Evolutionary conservation across 2,888 invertebrate species (phyloP).

Genomic region (Timema cristinae): DNA sequence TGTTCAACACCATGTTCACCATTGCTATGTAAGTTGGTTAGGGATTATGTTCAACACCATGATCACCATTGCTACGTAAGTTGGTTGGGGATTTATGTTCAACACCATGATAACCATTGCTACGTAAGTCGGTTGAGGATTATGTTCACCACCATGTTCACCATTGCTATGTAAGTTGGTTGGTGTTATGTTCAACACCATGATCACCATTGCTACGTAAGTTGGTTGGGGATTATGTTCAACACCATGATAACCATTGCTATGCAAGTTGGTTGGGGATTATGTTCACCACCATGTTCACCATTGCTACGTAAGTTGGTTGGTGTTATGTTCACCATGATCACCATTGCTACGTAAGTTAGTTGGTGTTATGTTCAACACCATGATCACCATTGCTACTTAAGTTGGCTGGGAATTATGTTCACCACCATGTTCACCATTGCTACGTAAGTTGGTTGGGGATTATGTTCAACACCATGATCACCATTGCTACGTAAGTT

Average conservation of each 20-base stretch:
- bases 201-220: constrained; percentile 71
- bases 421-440: constrained; percentile 79
- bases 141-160: constrained; percentile 75
- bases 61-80: constrained; percentile 69
- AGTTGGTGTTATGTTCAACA: constrained; percentile 71
- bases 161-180: constrained; percentile 67
- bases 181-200: constrained; percentile 74
- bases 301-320: constrained; percentile 67
- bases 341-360: constrained; percentile 66
- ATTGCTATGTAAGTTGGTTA: constrained; percentile 62
- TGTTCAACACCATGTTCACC: constrained; percentile 78
- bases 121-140: constrained; percentile 49
- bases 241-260: constrained; percentile 78
- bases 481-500: constrained; percentile 66
- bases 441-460: constrained; percentile 63
- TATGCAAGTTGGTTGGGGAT: constrained; percentile 61
- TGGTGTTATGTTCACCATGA: constrained; percentile 72
- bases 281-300: constrained; percentile 75
- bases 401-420: constrained; percentile 47
- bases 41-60: constrained; percentile 75
- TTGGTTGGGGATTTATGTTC: constrained; percentile 53
- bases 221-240: constrained; percentile 65
- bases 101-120: constrained; percentile 78
- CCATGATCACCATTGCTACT: constrained; percentile 73
- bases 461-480: constrained; percentile 72